These are phyloP conservation scores for Erythrolamprus reginae DNA, from an alignment of 2,113 vertebrate species.

Conservation along the genomic window DNA sequence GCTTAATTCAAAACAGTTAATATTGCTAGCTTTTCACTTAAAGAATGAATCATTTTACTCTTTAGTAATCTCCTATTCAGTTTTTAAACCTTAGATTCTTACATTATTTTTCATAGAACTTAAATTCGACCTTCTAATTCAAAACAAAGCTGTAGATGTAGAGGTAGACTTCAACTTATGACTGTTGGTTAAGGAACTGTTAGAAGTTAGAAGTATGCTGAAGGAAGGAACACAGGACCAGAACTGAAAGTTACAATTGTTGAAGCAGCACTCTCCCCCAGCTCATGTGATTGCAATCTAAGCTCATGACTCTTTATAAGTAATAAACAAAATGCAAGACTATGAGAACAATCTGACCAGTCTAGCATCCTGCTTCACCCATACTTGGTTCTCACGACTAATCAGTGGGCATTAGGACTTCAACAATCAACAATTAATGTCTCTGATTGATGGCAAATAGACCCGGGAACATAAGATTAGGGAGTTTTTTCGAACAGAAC, in stretches of 20 bases:
- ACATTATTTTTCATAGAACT: background rate
- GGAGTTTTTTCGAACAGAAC: too few species aligned
- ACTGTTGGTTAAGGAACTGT: background rate
- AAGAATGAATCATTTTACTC: slow-evolving; percentile 23
- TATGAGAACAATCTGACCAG: background rate
- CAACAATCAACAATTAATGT: background rate
- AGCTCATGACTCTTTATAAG: background rate
- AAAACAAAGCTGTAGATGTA: background rate
- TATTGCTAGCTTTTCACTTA: background rate
- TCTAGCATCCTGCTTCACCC: background rate
- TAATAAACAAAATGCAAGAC: background rate
- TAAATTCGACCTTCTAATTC: background rate
- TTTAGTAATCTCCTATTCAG: slow-evolving; percentile 15
- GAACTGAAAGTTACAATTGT: background rate
- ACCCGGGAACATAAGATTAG: too few species aligned
- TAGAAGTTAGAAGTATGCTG: background rate
- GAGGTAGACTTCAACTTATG: background rate
- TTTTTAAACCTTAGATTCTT: background rate
- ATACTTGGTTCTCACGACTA: background rate
- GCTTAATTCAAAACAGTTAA: background rate
- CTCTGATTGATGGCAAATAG: background rate
- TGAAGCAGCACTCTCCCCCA: background rate
- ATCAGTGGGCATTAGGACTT: background rate
- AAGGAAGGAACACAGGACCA: background rate
- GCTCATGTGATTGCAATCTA: background rate